Base-by-base conservation (phyloP, 2,888 invertebrate genomes). In the Chrysomela aeneicollis region DNA sequence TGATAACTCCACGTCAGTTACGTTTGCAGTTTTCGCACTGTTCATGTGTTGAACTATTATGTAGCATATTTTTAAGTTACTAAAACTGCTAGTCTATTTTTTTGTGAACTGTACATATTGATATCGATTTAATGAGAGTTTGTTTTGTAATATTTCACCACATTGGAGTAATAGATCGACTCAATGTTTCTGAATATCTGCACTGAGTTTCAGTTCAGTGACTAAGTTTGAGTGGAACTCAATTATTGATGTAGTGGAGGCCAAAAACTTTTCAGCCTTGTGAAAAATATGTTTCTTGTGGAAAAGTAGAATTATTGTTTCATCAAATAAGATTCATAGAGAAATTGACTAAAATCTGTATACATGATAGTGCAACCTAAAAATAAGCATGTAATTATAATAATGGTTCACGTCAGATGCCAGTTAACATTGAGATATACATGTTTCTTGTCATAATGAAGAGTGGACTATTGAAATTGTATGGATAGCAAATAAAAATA, bases 61-160 rank as follows among this genome's bases (percentile, higher is more conserved):
- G 61, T 54, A 49, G 49, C 53, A 54, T 66, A 70, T 70, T 71
- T 71, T 70, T 42, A 66, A 64, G 73, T 71, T 60, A 62, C 67
- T 73, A 74, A 71, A 72, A 61, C 18, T 30, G 63, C 73, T 74
- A 74, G 74, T 73, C 73, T 68, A 67, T 61, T 67, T 69, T 64
- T 71, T 72, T 54, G 61, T 61, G 61, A 54, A 61, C 21, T 61
- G 69, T 72, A 63, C 71, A 71, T 67, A 68, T 63, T 66, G 64
- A 68, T 62, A 64, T 71, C 63, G 62, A 65, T 71, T 72, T 67
- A 64, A 62, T 61, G 63, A 60, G 57, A 46, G 53, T 61, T 61
- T 61, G 32, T 51, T 65, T 52, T 68, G 66, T 66, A 68, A 60
- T 54, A 58, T 64, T 68, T 57, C 66, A 57, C 59, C 59, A 46